These are phyloP conservation scores for Thelaira solivaga DNA, from an alignment of 2,888 invertebrate genomes.

Conservation along the genomic window DNA sequence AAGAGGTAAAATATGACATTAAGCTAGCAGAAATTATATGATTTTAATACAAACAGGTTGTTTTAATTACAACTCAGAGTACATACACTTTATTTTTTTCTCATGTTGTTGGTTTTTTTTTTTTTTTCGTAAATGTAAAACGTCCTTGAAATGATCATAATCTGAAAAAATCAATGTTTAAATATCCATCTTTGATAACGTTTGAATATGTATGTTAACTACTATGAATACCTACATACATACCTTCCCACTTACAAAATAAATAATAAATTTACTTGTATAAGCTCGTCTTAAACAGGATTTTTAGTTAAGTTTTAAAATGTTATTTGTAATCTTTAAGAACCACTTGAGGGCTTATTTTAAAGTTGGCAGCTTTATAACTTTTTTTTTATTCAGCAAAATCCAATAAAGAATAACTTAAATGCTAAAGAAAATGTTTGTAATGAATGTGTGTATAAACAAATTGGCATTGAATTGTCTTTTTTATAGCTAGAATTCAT, in stretches of 20 bases:
- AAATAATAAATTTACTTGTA: not conserved
- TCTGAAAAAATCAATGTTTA: no score
- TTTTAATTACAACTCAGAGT: conserved; percentile 42
- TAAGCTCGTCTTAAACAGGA: not conserved
- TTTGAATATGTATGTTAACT: not conserved
- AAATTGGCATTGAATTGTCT: conserved; percentile 50
- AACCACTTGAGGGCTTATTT: conserved; percentile 16
- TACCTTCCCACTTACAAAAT: not conserved
- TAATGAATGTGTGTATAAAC: not conserved
- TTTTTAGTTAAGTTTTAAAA: conserved; percentile 7
- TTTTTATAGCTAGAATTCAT: not conserved
- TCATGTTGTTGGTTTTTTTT: not conserved
- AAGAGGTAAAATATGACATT: not conserved
- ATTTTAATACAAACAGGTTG: conserved; percentile 39
- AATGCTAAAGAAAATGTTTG: not conserved
- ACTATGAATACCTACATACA: not conserved
- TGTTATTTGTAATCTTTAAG: not conserved
- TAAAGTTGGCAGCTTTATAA: conserved; percentile 44
- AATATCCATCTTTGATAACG: not conserved
- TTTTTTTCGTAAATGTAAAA: not conserved
- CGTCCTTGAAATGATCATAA: conserved; percentile 28
- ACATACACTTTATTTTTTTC: not conserved
- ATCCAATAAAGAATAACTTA: conserved; percentile 25
- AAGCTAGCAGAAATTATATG: conserved; percentile 40
- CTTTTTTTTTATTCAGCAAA: not conserved